Base-by-base conservation (phyloP, 2,797 vertebrate genomes). In the Leptoclinus maculatus region DNA sequence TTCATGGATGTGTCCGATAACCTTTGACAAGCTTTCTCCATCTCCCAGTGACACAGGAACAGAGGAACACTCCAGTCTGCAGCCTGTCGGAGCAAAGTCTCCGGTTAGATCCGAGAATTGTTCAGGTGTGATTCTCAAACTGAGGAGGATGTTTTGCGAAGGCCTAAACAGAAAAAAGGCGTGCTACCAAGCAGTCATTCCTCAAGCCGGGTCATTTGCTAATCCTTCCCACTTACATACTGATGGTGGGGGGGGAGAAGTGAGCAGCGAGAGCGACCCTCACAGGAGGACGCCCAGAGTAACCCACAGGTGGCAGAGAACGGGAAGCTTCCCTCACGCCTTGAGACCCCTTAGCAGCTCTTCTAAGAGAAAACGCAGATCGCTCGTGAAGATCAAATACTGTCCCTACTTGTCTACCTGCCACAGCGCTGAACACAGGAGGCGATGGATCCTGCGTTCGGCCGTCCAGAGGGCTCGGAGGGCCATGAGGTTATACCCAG, bases 301-400 rank as follows among this genome's bases (percentile, higher is more conserved):
- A 3, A 64, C 79, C 8, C 80, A 75, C 60, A 80, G 74, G 65
- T 84, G 76, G 83, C 84, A 79, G 67, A 77, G 82, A 16, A 87
- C 74, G 0, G 83, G 71, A 11, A 47, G 81, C 59, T 78, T 90
- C 58, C 76, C 90, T 36, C 86, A 53, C 1, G 7, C 79, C 6
- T 62, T 88, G 19, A 84, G 87, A 66, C 84, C 80, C 36, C 87
- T 88, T 0, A 27, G 77, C 54, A 76, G 83, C 64, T 77, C 91
- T 9, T 89, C 89, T 13, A 90, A 86, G 80, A 78, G 83, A 47
- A 89, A 89, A 68, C 78, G 21, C 6, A 81, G 86, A 17, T 91
- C 95, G 0, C 72, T 91, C 0, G 39, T 95, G 23, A 95, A 89
- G 84, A 93, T 95, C 76, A 96, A 94, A 78, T 96, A 95, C 90